phyloP scores from a whole-genome alignment of 37 sponge, comb jelly and placozoan species.

The Haliclona indistincta region DNA sequence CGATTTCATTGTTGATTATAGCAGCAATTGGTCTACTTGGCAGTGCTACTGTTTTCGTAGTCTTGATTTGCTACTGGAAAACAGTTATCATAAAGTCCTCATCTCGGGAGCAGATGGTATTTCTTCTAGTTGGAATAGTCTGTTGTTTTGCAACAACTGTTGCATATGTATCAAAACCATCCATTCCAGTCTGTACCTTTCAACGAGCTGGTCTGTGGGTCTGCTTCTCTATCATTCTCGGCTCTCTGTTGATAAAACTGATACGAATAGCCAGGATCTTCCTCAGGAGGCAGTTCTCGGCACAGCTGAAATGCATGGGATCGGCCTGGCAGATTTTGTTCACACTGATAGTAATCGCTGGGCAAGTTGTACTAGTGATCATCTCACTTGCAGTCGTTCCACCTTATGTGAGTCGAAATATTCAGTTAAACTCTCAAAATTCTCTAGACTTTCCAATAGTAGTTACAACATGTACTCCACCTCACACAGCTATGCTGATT shows the following conservation, averaged over 20 bases:
- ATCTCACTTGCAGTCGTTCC: constrained; percentile 33
- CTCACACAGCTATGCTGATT: constrained; percentile 22
- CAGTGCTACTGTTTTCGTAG: not conserved
- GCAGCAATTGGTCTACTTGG: constrained; percentile 20
- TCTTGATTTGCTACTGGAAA: constrained; percentile 40
- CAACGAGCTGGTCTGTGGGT: constrained; percentile 49
- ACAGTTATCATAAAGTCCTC: constrained; percentile 62
- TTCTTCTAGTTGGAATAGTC: constrained; percentile 45
- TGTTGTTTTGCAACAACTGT: constrained; percentile 29
- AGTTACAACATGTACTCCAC: constrained; percentile 22
- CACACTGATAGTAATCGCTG: constrained; percentile 36
- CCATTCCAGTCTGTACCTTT: constrained; percentile 24
- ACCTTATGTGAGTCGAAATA: constrained; percentile 3
- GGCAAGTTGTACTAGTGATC: constrained; percentile 39
- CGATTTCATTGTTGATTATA: constrained; percentile 19
- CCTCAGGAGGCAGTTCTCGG: not conserved
- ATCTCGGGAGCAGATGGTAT: constrained; percentile 47
- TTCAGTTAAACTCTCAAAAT: not conserved
- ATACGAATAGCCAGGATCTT: constrained; percentile 60
- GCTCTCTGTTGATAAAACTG: constrained; percentile 66
- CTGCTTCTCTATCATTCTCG: constrained; percentile 56
- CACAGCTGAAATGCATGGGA: not conserved
- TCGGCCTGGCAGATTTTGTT: constrained; percentile 54
- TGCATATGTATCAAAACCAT: constrained; percentile 26
- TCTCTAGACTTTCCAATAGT: constrained; percentile 10